Evolutionary conservation across 2,113 vertebrate species (phyloP), one percentile per base, ranked within the genome.

Genomic region (Phrynocephalus versicolor): DNA sequence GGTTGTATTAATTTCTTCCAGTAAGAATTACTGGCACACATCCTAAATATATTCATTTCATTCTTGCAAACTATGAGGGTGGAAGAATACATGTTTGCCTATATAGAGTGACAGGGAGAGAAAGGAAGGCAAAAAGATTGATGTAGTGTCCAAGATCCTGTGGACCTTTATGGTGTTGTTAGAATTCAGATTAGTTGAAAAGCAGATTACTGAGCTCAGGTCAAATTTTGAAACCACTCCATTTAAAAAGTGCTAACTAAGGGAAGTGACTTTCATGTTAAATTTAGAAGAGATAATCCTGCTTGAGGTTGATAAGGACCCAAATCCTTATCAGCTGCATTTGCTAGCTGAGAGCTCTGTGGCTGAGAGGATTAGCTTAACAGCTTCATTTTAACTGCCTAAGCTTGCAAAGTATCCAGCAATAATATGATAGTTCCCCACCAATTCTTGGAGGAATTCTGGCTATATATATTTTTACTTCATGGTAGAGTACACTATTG

Each of bases 241-340:
- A 19, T 92, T 83, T 0, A 88, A 90, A 89, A 41, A 10, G 6
- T 90, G 37, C 10, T 87, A 84, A 83, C 57, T 73, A 79, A 83
- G 62, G 55, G 14, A 72, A 85, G 2, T 45, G 21, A 62, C 1
- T 13, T 55, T 81, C 77, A 85, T 84, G 86, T 85, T 89, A 84
- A 89, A 92, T 91, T 78, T 57, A 81, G 76, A 79, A 89, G 45
- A 58, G 45, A 83, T 12, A 89, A 85, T 89, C 65, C 62, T 88
- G 13, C 37, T 72, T 71, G 23, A 86, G 39, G 30, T 57, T 85
- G 84, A 81, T 89, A 89, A 88, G 1, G 3, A 39, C 30, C 0
- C 0, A 93, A 87, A 67, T 87, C 79, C 73, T 81, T 88, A 89
- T 90, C 81, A 78, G 75, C 45, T 62, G 0, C 12, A 16, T 77